phyloP scores from a whole-genome alignment of 2,797 vertebrate species.

The Craterocephalus amniculus region DNA sequence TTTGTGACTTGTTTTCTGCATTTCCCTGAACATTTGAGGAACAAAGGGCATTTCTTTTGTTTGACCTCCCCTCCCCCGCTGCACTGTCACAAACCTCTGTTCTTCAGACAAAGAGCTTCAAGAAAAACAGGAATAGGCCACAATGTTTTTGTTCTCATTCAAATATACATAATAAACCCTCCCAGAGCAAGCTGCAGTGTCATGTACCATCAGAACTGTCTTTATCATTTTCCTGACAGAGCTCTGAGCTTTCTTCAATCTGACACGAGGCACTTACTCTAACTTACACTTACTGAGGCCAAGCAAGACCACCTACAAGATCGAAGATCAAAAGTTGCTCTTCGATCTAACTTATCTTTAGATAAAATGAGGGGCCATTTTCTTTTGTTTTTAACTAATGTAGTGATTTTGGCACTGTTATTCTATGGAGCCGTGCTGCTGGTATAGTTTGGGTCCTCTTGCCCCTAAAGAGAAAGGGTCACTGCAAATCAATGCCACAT shows the following conservation, averaged over 20 bases:
- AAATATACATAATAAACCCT: conserved; percentile 16
- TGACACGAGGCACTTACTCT: not conserved
- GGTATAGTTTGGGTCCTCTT: not conserved
- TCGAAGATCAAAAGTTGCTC: not conserved
- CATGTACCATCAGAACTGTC: too few relatives aligned
- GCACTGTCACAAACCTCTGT: conserved; percentile 59
- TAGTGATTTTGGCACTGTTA: not conserved
- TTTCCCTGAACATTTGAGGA: conserved; percentile 71
- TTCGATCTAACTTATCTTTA: too few relatives aligned
- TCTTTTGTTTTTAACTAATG: not conserved
- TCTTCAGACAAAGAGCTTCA: conserved; percentile 65
- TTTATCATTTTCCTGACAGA: too few relatives aligned
- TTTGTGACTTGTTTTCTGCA: conserved; percentile 56
- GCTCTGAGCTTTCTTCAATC: not conserved
- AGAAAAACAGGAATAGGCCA: conserved; percentile 55
- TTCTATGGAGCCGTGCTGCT: not conserved
- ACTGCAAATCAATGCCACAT: not conserved
- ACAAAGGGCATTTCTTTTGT: conserved; percentile 76
- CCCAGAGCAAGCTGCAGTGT: not conserved
- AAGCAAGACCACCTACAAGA: not conserved
- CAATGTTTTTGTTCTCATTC: conserved; percentile 20
- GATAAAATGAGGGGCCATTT: not conserved
- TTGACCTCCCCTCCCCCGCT: conserved; percentile 55
- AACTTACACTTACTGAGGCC: not conserved
- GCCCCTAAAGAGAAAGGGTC: not conserved